A percentile compares a stretch with the other conserved stretches of the same genome.
Evolutionary conservation across 2,113 vertebrate genomes (phyloP).

Genomic region (Ictalurus punctatus): DNA sequence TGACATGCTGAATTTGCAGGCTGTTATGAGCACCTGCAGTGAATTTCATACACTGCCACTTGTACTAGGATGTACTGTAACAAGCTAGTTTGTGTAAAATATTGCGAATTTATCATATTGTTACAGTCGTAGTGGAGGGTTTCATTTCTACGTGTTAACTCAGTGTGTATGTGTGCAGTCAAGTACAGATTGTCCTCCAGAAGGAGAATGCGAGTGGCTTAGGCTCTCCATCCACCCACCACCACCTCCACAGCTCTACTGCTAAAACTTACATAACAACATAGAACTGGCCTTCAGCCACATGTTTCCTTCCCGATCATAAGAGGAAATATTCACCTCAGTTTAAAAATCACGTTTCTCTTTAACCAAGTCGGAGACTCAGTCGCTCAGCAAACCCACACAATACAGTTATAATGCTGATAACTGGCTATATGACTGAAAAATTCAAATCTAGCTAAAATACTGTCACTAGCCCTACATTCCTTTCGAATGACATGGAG

Average conservation of each 20-base stretch:
- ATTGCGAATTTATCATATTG: background rate
- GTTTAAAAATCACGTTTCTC: background rate
- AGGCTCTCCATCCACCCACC: conserved; percentile 38
- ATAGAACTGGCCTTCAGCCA: conserved; percentile 30
- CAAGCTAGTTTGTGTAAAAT: background rate
- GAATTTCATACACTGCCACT: background rate
- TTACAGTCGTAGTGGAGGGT: background rate
- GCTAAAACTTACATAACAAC: conserved; percentile 51
- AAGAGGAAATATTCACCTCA: background rate
- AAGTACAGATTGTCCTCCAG: conserved; percentile 25
- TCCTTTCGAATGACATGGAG: background rate
- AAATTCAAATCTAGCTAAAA: background rate
- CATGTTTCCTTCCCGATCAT: conserved; percentile 29
- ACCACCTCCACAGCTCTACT: conserved; percentile 37
- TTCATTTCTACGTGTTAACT: conserved; percentile 49
- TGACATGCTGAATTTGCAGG: background rate
- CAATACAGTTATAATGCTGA: conserved; percentile 14
- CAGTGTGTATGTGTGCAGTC: background rate
- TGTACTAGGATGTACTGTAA: background rate
- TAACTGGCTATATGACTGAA: background rate
- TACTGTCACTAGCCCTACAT: background rate
- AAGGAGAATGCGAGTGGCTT: conserved; percentile 20
- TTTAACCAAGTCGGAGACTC: background rate
- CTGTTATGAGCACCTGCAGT: background rate
- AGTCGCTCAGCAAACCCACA: background rate